phyloP scores from a whole-genome alignment of 2,888 invertebrate species.

The Drosophila fungiperda region DNA sequence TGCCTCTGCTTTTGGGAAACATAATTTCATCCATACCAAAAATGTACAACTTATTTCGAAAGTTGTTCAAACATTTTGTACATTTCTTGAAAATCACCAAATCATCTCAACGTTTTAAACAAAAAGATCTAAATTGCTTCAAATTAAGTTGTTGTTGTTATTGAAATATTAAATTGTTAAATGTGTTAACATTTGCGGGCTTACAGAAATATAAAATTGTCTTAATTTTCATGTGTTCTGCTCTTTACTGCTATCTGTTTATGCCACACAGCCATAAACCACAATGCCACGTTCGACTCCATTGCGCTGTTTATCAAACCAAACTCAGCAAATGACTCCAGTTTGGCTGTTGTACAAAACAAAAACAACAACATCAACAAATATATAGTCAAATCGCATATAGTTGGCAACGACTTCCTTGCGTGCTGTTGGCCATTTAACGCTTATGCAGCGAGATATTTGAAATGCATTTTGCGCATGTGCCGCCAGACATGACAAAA shows the following conservation, averaged over 20 bases:
- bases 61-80: slow-evolving; percentile 34
- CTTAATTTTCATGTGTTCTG: background rate
- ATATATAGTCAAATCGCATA: slow-evolving; percentile 12
- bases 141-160: background rate
- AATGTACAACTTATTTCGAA: slow-evolving; percentile 48
- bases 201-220: too few relatives aligned
- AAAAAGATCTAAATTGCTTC: background rate
- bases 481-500: slow-evolving; percentile 68
- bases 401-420: slow-evolving; percentile 58
- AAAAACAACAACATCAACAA: background rate
- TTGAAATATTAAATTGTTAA: background rate
- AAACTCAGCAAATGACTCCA: slow-evolving; percentile 27
- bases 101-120: background rate
- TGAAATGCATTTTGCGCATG: slow-evolving; percentile 58
- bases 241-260: background rate
- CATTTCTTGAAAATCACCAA: background rate
- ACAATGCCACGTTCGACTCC: slow-evolving; percentile 18
- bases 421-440: slow-evolving; percentile 60
- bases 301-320: slow-evolving; percentile 17
- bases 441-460: slow-evolving; percentile 47
- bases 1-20: slow-evolving; percentile 46
- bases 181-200: too few relatives aligned
- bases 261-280: background rate
- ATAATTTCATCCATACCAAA: slow-evolving; percentile 56
- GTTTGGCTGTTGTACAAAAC: background rate